A percentile compares a stretch with the other conserved stretches of the same genome.
These are phyloP conservation scores for Drosophila punjabiensis DNA, from an alignment of 1,140 invertebrate genomes.

Conservation along the genomic window DNA sequence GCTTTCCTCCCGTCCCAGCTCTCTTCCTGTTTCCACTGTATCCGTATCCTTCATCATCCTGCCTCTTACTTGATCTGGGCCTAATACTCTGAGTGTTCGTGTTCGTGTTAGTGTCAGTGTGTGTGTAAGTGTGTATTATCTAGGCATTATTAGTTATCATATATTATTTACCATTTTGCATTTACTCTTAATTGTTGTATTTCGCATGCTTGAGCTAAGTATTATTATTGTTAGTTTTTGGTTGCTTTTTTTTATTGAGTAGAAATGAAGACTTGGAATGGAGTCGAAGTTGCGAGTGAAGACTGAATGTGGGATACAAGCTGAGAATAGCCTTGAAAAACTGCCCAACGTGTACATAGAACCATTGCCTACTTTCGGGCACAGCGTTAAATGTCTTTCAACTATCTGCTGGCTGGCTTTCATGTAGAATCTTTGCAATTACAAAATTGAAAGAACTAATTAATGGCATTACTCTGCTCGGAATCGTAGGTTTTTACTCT, in stretches of 20 bases:
- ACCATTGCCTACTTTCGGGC: not conserved
- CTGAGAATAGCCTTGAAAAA: slow-evolving; percentile 10
- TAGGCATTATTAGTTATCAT: slow-evolving; percentile 48
- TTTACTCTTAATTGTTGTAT: slow-evolving; percentile 39
- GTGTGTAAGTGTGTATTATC: slow-evolving; percentile 44
- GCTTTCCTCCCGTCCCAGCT: not conserved
- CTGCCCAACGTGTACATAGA: not conserved
- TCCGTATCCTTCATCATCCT: slow-evolving; percentile 29
- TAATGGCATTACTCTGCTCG: slow-evolving; percentile 7
- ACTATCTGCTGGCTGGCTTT: not conserved
- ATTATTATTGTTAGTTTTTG: slow-evolving; percentile 15
- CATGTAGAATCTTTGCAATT: not conserved
- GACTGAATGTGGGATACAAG: slow-evolving; percentile 20
- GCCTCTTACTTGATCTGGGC: slow-evolving; percentile 58
- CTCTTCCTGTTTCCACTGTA: slow-evolving; percentile 17
- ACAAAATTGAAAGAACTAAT: slow-evolving; percentile 6
- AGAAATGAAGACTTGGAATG: slow-evolving; percentile 42
- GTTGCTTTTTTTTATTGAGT: slow-evolving; percentile 10
- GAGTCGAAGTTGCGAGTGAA: slow-evolving; percentile 30
- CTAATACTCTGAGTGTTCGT: slow-evolving; percentile 57
- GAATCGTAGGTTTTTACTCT: slow-evolving; percentile 2
- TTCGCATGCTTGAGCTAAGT: slow-evolving; percentile 53
- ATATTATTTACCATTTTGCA: slow-evolving; percentile 27
- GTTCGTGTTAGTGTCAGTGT: slow-evolving; percentile 33
- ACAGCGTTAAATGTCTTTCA: not conserved